Conservation (phyloP, 2,797 vertebrate genomes). For the Esox lucius region DNA sequence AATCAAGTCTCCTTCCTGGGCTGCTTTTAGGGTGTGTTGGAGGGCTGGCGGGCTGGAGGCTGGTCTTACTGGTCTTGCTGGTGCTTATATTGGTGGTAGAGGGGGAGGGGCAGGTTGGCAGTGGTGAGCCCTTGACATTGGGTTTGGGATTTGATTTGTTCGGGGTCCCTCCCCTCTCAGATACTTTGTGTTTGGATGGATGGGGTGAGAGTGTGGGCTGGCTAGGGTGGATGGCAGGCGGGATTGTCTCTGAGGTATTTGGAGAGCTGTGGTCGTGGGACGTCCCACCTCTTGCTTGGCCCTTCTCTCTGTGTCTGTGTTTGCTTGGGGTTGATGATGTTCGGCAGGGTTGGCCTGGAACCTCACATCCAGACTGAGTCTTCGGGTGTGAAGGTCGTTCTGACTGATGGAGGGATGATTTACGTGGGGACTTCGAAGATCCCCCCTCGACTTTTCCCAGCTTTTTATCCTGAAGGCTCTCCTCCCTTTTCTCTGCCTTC, state of each 20-base stretch:
- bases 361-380: constrained; percentile 19
- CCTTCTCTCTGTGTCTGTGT: constrained; percentile 59
- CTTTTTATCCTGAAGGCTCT: constrained; percentile 35
- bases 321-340: constrained; percentile 26
- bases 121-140: constrained; percentile 13
- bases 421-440: constrained; percentile 14
- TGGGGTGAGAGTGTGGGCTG: constrained; percentile 35
- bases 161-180: constrained; percentile 37
- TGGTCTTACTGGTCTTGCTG: constrained; percentile 23
- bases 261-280: constrained; percentile 26
- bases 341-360: constrained; percentile 8
- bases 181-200: constrained; percentile 57
- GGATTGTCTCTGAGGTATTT: constrained; percentile 48
- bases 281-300: constrained; percentile 35
- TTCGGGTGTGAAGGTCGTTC: constrained; percentile 4
- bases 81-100: constrained; percentile 19
- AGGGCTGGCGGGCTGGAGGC: background rate
- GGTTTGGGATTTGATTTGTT: constrained; percentile 32
- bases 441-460: constrained; percentile 31
- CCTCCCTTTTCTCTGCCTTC: constrained; percentile 50
- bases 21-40: constrained; percentile 12
- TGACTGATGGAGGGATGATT: constrained; percentile 10
- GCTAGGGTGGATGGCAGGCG: constrained; percentile 31
- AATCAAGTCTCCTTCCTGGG: constrained; percentile 29
- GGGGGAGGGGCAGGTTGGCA: background rate